These are phyloP conservation scores for Ochlodes sylvanus DNA, from an alignment of 2,888 invertebrate species.

Conservation along the genomic window DNA sequence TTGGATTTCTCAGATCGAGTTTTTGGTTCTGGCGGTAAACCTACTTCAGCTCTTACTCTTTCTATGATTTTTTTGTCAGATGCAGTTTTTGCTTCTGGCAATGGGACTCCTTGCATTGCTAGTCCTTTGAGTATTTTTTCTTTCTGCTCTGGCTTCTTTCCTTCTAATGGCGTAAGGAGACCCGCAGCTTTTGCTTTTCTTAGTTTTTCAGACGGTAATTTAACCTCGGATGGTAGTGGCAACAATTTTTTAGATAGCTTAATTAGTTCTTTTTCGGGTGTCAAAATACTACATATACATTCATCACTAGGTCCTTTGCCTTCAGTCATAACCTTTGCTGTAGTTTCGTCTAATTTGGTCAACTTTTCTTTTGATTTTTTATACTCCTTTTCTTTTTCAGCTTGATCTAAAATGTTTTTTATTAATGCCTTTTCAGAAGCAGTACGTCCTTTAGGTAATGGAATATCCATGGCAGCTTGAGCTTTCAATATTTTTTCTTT, in stretches of 20 bases:
- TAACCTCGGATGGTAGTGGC: too few species aligned
- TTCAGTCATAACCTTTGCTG: conserved; percentile 52
- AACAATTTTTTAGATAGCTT: too few species aligned
- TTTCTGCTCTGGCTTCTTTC: conserved; percentile 5
- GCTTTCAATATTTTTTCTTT: conserved; percentile 49
- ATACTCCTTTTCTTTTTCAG: conserved; percentile 17
- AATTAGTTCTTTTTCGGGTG: conserved; percentile 43
- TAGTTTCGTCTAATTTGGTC: conserved; percentile 45
- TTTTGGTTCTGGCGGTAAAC: conserved; percentile 27
- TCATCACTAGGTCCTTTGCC: conserved; percentile 55
- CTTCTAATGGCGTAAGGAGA: too few species aligned
- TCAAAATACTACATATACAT: conserved; percentile 53
- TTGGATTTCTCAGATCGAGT: conserved; percentile 42
- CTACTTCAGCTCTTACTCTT: too few species aligned
- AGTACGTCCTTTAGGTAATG: conserved; percentile 52
- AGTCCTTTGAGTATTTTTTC: conserved; percentile 23
- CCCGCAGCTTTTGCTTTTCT: too few species aligned
- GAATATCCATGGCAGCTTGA: conserved; percentile 47
- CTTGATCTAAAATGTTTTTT: not conserved
- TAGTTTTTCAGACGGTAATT: too few species aligned
- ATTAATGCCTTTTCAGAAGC: conserved; percentile 53
- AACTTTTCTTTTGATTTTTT: conserved; percentile 42
- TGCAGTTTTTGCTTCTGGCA: too few species aligned
- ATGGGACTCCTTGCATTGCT: too few species aligned
- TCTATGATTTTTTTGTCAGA: too few species aligned